Percentiles rank a stretch among this genome's conserved stretches.
Evolutionary conservation across 2,113 vertebrate genomes (phyloP).

Genomic region (Odontophorus gujanensis): DNA sequence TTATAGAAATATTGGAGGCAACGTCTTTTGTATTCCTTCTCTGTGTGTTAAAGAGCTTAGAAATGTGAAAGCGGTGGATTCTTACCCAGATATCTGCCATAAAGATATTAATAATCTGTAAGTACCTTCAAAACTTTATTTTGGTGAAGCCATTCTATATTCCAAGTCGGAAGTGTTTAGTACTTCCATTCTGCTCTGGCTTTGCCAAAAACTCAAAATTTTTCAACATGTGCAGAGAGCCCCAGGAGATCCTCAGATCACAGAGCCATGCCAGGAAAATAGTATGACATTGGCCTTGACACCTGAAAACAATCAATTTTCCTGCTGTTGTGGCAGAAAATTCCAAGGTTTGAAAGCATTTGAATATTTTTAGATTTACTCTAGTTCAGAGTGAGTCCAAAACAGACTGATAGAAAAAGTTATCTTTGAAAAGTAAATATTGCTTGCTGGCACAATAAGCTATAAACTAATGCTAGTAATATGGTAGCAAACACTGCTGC

Average conservation of each 20-base stretch:
- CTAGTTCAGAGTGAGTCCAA: not conserved
- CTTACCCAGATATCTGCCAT: not conserved
- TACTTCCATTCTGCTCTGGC: not conserved
- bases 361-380: not conserved
- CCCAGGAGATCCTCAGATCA: not conserved
- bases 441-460: not conserved
- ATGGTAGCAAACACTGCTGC: not conserved
- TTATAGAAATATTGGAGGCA: not conserved
- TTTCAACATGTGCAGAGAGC: not conserved
- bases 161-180: not conserved
- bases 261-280: not conserved
- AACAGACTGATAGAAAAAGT: not conserved
- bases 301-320: not conserved
- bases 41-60: accelerated
- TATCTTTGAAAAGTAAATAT: not conserved
- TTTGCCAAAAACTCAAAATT: not conserved
- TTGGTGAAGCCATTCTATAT: not conserved
- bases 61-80: not conserved
- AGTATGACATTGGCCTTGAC: not conserved
- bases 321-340: not conserved
- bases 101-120: not conserved
- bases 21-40: not conserved
- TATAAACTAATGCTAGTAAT: not conserved
- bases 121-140: not conserved
- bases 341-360: not conserved